A percentile compares a stretch with the other conserved stretches of the same genome.
phyloP scores from a whole-genome alignment of 2,888 invertebrate species.

The Schizotus pectinicornis region DNA sequence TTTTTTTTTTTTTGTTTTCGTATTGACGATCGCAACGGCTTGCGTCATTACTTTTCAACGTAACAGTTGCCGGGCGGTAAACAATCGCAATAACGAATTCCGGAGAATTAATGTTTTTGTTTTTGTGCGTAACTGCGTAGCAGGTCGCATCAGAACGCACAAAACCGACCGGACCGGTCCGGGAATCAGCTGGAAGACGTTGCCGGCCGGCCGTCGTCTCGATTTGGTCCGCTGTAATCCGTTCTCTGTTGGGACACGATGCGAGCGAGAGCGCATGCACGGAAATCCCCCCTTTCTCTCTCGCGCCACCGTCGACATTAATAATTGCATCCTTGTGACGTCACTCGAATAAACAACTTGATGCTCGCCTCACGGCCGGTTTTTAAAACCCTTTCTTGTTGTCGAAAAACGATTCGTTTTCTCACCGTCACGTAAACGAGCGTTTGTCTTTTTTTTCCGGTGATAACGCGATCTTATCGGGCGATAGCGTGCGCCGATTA shows the following conservation, averaged over 20 bases:
- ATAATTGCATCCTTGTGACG: conserved; percentile 54
- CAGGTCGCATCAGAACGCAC: conserved; percentile 7
- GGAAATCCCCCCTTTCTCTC: conserved; percentile 41
- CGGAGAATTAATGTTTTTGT: neutral
- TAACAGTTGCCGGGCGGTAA: neutral
- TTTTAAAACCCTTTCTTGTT: conserved; percentile 32
- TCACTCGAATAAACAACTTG: conserved; percentile 49
- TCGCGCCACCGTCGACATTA: conserved; percentile 34
- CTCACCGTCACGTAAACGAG: neutral
- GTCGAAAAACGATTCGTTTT: neutral
- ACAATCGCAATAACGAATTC: neutral
- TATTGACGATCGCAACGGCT: neutral
- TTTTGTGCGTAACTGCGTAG: conserved; percentile 10
- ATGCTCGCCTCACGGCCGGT: conserved; percentile 37
- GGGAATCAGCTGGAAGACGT: conserved; percentile 12
- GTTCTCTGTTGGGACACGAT: conserved; percentile 27
- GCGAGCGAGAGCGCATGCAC: conserved; percentile 47
- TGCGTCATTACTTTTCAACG: conserved; percentile 1
- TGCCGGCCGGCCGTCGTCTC: conserved; percentile 8
- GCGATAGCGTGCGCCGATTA: no score
- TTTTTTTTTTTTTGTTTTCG: neutral
- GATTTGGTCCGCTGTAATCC: conserved; percentile 31
- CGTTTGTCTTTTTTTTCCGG: neutral
- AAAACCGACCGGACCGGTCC: conserved; percentile 8
- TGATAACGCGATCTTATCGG: neutral